These are phyloP conservation scores for Hucho hucho DNA, from an alignment of 2,113 vertebrate genomes.

Conservation along the genomic window DNA sequence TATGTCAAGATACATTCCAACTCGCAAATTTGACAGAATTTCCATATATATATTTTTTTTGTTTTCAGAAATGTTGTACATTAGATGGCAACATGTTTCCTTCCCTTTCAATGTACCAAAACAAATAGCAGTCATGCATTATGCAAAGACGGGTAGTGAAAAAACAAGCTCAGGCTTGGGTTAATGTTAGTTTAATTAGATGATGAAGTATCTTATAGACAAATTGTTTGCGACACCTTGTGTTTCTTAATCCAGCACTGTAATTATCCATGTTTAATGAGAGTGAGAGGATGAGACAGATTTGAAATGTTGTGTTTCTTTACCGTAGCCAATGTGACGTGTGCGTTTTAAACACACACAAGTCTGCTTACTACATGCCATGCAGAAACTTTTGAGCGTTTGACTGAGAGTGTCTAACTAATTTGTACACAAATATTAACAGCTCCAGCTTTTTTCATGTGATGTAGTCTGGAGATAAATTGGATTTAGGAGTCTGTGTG, in stretches of 20 bases:
- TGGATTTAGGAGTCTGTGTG: no score
- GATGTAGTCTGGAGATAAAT: no score
- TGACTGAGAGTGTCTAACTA: neutral
- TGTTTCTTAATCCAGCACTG: neutral
- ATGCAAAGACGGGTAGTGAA: neutral
- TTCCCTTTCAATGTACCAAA: neutral
- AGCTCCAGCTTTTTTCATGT: neutral
- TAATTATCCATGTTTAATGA: neutral
- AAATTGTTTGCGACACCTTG: conserved; percentile 3
- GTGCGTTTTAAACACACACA: neutral
- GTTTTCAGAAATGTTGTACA: no score
- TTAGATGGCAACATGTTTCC: neutral
- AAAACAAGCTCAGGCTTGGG: neutral
- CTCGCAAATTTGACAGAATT: no score
- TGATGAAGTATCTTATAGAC: neutral
- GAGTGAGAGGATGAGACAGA: neutral
- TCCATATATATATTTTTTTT: no score
- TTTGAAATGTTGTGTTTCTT: neutral
- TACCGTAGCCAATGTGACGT: neutral
- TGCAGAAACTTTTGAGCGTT: neutral
- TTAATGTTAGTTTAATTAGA: conserved; percentile 6
- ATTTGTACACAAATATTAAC: neutral
- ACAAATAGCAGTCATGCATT: neutral
- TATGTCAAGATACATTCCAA: no score
- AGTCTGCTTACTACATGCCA: neutral